phyloP scores from a whole-genome alignment of 2,797 vertebrate genomes.

The Cuniculus paca region DNA sequence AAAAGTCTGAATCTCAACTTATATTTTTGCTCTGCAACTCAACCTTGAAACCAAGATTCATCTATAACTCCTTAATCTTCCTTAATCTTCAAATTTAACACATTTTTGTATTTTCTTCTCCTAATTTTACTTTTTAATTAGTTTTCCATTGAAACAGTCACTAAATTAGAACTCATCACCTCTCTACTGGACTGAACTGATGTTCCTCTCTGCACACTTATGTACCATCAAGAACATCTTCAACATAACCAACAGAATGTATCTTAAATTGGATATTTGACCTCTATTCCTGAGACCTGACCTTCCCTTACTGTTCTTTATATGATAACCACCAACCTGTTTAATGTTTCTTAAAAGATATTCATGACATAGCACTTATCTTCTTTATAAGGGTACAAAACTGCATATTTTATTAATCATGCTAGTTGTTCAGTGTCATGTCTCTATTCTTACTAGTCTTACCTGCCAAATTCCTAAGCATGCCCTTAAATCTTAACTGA shows the following conservation, averaged over 20 bases:
- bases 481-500: neutral
- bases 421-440: neutral
- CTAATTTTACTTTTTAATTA: slow-evolving; percentile 29
- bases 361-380: neutral
- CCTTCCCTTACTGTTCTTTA: neutral
- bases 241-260: neutral
- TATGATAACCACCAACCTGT: neutral
- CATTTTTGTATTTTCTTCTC: neutral
- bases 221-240: neutral
- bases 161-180: neutral
- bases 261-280: neutral
- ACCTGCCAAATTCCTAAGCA: neutral
- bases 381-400: neutral
- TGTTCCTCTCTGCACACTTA: neutral
- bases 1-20: neutral
- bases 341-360: neutral
- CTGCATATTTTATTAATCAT: neutral
- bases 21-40: neutral
- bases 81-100: neutral
- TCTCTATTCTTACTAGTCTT: neutral
- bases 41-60: neutral
- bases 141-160: neutral
- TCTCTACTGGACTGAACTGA: neutral
- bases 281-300: neutral
- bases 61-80: neutral